Base-by-base conservation (phyloP, 2,113 vertebrate species). In the Podiceps cristatus region DNA sequence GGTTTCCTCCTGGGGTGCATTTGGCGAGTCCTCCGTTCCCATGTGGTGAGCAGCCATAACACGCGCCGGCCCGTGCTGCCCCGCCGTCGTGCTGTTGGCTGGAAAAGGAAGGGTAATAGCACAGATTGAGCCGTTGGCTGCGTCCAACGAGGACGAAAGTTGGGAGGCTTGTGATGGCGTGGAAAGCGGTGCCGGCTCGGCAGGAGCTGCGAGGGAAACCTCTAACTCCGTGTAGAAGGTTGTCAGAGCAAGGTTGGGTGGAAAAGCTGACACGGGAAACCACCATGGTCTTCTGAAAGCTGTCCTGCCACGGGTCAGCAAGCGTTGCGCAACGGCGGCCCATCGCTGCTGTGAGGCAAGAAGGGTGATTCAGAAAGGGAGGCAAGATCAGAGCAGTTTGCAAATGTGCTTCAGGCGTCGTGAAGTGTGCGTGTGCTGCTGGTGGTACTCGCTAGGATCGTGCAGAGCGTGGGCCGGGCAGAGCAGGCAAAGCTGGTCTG, bases 121-220 rank as follows among this genome's bases (percentile, higher is more conserved):
- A 63, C 0, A 1, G 22, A 89, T 50, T 44, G 68, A 91, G 83
- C 28, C 0, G 0, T 11, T 68, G 71, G 44, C 67, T 64, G 33
- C 1, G 1, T 77, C 88, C 79, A 88, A 0, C 31, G 45, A 52
- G 53, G 82, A 58, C 24, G 44, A 19, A 69, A 69, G 33, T 18
- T 88, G 55, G 12, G 67, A 87, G 23, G 31, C 29, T 88, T 15
- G 20, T 47, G 50, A 29, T 1, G 6, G 35, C 0, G 0, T 35
- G n/a, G n/a, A 78, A 87, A 78, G 49, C 0, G 0, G 18, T 2
- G 1, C 74, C 7, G 16, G 22, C 55, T 74, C 1, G 0, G n/a
- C 14, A 42, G 73, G 19, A 77, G 52, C 64, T 18, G 16, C 1
- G 4, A n/a, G 49, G 55, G 10, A 86, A 96, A 69, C 24, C 86